These are phyloP conservation scores for Stomatorhinus walkeri DNA, from an alignment of 2,797 vertebrate species.

Conservation along the genomic window DNA sequence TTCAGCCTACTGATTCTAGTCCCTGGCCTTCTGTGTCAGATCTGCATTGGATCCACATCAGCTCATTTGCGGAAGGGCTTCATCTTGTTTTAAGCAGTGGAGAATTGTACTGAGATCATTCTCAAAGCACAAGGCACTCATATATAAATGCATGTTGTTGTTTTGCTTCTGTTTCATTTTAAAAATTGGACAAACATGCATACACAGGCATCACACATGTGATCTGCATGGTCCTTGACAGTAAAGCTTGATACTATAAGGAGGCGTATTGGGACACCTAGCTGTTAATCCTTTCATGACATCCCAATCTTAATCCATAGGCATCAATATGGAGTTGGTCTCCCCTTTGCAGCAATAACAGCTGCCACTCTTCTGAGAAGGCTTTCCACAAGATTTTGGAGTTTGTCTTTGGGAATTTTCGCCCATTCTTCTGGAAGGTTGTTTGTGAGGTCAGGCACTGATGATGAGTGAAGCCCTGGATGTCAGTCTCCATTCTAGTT, in stretches of 20 bases:
- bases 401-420: neutral
- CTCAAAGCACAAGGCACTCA: neutral
- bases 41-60: neutral
- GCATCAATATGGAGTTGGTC: neutral
- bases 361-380: neutral
- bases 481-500: neutral
- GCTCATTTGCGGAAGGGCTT: neutral
- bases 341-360: neutral
- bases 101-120: neutral
- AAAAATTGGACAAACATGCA: neutral
- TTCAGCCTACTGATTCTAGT: neutral
- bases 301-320: neutral
- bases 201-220: neutral
- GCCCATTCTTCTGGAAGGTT: neutral
- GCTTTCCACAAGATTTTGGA: neutral
- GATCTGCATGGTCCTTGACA: neutral
- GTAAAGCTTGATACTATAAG: neutral
- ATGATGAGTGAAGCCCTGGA: neutral
- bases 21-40: neutral
- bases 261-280: neutral
- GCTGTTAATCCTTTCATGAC: neutral
- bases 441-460: neutral
- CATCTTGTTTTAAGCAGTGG: constrained; percentile 9
- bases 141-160: neutral
- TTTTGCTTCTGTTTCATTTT: neutral